These are phyloP conservation scores for Zaprionus obscuricornis DNA, from an alignment of 2,888 invertebrate genomes.

Conservation along the genomic window DNA sequence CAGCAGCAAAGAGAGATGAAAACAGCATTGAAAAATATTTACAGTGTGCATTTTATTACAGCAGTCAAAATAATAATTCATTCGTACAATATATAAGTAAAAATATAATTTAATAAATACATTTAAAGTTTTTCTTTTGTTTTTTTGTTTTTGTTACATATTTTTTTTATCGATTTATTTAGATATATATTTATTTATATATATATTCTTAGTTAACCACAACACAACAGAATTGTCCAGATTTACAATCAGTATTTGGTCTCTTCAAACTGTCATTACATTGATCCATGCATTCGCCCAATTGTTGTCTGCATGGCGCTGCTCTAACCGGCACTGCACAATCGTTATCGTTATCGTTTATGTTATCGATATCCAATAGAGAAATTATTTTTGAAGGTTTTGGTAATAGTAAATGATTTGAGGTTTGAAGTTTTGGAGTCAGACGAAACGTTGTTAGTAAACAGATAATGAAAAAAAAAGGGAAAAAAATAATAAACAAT, in stretches of 20 bases:
- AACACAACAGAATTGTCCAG: constrained; percentile 81
- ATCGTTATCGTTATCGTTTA: too few species aligned
- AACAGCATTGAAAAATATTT: constrained; percentile 55
- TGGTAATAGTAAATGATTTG: constrained; percentile 11
- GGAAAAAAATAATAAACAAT: constrained; percentile 4
- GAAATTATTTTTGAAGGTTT: not conserved
- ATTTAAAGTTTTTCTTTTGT: constrained; percentile 19
- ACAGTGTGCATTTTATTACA: constrained; percentile 68
- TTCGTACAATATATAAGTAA: constrained; percentile 64
- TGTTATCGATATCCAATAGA: constrained; percentile 16
- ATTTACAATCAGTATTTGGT: constrained; percentile 79
- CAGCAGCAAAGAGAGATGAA: not conserved
- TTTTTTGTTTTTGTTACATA: not conserved
- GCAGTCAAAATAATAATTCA: constrained; percentile 54
- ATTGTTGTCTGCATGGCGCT: constrained; percentile 79
- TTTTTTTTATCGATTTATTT: not conserved
- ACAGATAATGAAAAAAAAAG: constrained; percentile 14
- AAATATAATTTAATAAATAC: constrained; percentile 66
- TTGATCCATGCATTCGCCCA: constrained; percentile 78
- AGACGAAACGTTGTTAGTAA: constrained; percentile 21
- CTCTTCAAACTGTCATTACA: constrained; percentile 71
- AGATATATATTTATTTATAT: constrained; percentile 2
- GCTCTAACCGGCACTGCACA: constrained; percentile 80
- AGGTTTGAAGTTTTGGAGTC: too few species aligned
- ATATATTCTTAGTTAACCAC: constrained; percentile 54